Conservation (phyloP, 30 jellyfish, hydroid and myxozoan species). For the Pelagia noctiluca region DNA sequence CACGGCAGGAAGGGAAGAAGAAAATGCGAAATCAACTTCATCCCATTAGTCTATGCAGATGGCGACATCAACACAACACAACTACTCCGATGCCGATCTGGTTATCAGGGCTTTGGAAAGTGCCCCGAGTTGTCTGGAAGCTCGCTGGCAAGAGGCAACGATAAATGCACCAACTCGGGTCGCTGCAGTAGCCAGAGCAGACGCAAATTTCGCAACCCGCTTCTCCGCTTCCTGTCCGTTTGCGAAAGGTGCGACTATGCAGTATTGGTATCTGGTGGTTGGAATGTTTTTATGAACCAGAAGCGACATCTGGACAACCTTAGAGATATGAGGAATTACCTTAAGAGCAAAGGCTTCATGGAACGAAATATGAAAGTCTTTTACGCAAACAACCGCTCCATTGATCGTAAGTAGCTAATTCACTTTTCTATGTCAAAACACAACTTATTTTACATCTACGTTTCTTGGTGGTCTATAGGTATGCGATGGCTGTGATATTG, state of each 20-base stretch:
- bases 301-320: slow-evolving; percentile 84
- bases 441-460: no score
- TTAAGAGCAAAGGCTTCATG: slow-evolving; percentile 75
- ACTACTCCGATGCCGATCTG: slow-evolving; percentile 69
- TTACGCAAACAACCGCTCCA: slow-evolving; percentile 92
- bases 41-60: slow-evolving; percentile 83
- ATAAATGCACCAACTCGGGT: slow-evolving; percentile 77
- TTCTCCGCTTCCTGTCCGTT: slow-evolving; percentile 48
- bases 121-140: slow-evolving; percentile 80
- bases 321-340: slow-evolving; percentile 76
- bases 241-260: slow-evolving; percentile 90
- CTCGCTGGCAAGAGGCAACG: slow-evolving; percentile 58
- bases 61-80: slow-evolving; percentile 74
- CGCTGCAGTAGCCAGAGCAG: slow-evolving; percentile 75
- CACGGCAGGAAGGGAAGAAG: slow-evolving; percentile 86
- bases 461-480: no score
- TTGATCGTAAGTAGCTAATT: slow-evolving; percentile 83
- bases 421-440: not conserved
- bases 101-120: slow-evolving; percentile 70
- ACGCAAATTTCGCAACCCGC: slow-evolving; percentile 17
- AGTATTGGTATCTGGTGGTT: slow-evolving; percentile 91
- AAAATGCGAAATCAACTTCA: slow-evolving; percentile 75
- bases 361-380: slow-evolving; percentile 86
- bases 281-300: slow-evolving; percentile 86
- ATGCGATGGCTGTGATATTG: no score